Evolutionary conservation across 2,113 vertebrate genomes (phyloP), one percentile per base, ranked within the genome.

Genomic region (Ancistrus triradiatus): DNA sequence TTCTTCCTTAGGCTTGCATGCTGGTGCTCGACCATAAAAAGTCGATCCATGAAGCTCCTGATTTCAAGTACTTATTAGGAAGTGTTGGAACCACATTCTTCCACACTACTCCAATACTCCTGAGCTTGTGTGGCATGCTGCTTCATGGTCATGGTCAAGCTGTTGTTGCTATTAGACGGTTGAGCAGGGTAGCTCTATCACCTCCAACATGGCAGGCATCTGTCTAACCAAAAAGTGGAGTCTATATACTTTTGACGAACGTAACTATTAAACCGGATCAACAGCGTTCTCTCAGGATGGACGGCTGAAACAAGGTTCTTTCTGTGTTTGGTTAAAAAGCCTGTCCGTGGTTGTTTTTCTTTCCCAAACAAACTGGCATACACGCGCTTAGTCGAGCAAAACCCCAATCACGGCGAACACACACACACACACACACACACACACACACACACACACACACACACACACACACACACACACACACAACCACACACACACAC

Each of bases 331-430:
- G 21, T 33, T 33, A 33, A 61, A 47, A 62, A 62, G 44, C 38
- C 33, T 40, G 38, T 59, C 24, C 10, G 9, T 27, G 59, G 31
- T 62, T 62, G 46, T 62, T 62, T 62, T 49, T 40, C 47, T 63
- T 35, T 49, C 49, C 73, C 57, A 66, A 71, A 70, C 40, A 79
- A 38, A 49, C 59, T 40, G 65, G 68, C 61, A 17, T 66, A 79
- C 62, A 60, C 63, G 47, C 64, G 77, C 79, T 82, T 73, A 80
- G 73, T 76, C 46, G 66, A 84, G 75, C 79, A 80, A 75, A 80
- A 83, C 78, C 76, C 77, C 75, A 79, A 82, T 85, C 83, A 80
- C 72, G 57, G 72, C 62, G 76, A 77, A 81, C 69, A 73, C 77
- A 78, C 73, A 78, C 51, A 37, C 46, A 1, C 55, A 15, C 55